A percentile compares a stretch with the other conserved stretches of the same genome.
Evolutionary conservation across 2,888 invertebrate genomes (phyloP).

Genomic region (Drosophila mercatorum): DNA sequence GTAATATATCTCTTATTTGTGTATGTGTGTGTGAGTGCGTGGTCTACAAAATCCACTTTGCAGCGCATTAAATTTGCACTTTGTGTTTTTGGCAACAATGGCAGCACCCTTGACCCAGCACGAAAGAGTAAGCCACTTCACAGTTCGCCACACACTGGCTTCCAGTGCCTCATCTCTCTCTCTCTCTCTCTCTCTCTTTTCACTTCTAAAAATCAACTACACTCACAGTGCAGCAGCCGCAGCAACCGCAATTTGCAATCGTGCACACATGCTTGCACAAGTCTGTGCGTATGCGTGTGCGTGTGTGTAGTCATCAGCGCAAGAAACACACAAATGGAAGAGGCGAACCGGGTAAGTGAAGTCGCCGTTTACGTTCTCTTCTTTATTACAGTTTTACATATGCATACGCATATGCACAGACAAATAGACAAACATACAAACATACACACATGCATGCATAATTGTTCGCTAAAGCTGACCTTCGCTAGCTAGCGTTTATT

Average conservation of each 20-base stretch:
- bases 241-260: constrained; percentile 45
- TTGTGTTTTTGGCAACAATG: constrained; percentile 58
- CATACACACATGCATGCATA: not conserved
- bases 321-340: constrained; percentile 1
- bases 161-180: not conserved
- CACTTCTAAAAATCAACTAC: constrained; percentile 26
- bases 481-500: constrained; percentile 5
- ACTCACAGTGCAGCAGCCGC: constrained; percentile 9
- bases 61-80: constrained; percentile 55
- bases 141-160: constrained; percentile 41
- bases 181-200: not conserved
- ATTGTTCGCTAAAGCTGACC: constrained; percentile 3
- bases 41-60: constrained; percentile 63
- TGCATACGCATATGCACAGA: not conserved
- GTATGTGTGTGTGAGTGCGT: constrained; percentile 27
- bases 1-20: constrained; percentile 5
- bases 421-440: not conserved
- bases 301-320: constrained; percentile 5
- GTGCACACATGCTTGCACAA: constrained; percentile 11
- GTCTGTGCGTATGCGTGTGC: not conserved
- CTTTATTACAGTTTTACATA: constrained; percentile 6
- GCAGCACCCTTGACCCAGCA: constrained; percentile 25
- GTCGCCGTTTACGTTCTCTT: constrained; percentile 6
- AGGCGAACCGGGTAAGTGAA: constrained; percentile 10
- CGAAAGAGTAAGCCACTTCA: constrained; percentile 52